phyloP scores from a whole-genome alignment of 1,140 invertebrate genomes.

The Paralvinella palmiformis region DNA sequence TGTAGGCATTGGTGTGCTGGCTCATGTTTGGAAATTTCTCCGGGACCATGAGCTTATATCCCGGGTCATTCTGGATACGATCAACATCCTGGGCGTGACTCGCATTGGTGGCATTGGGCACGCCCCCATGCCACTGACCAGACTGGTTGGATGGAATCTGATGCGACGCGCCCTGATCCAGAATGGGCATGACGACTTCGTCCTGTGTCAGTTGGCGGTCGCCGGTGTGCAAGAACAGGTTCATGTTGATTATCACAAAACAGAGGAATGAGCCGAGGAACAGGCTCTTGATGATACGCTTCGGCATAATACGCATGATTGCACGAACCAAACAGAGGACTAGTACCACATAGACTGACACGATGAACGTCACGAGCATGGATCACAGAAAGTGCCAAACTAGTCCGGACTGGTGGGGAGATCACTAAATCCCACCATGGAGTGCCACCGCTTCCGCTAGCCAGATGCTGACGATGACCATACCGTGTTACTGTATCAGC shows the following conservation, averaged over 20 bases:
- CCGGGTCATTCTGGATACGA: not conserved
- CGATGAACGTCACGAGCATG: no score
- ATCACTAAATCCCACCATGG: no score
- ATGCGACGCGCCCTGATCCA: not conserved
- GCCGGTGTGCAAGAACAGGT: not conserved
- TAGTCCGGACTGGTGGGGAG: no score
- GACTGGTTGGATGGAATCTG: not conserved
- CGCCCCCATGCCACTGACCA: no score
- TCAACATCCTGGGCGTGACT: not conserved
- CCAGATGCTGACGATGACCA: no score
- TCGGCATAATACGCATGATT: conserved; percentile 6
- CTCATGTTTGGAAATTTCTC: not conserved
- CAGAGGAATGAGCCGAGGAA: not conserved
- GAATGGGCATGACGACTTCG: not conserved
- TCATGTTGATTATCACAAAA: conserved; percentile 8
- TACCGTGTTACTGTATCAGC: not conserved
- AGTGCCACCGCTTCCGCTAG: no score
- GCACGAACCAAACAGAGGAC: no score
- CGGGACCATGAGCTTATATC: not conserved
- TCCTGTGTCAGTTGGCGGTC: not conserved
- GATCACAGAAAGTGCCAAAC: no score
- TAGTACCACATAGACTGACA: no score
- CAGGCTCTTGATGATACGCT: conserved; percentile 5
- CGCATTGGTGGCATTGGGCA: not conserved
- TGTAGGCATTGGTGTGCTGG: not conserved